Evolutionary conservation across 2,113 vertebrate genomes (phyloP).

Genomic region (Trinectes maculatus): DNA sequence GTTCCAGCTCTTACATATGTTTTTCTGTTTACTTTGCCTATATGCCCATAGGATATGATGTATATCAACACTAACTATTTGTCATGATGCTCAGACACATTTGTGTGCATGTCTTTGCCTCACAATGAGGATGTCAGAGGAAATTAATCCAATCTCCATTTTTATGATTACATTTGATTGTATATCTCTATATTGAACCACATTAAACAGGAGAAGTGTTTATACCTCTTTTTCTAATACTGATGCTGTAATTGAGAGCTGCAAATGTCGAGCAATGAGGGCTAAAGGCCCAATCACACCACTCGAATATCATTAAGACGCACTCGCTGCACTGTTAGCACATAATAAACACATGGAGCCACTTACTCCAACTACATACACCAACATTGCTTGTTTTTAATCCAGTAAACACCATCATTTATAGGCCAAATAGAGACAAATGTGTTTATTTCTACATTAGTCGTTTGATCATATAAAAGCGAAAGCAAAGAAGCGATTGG

Average conservation of each 20-base stretch:
- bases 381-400: slow-evolving; percentile 3
- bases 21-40: too few species aligned
- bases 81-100: too few species aligned
- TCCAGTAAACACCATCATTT: not conserved
- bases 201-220: too few species aligned
- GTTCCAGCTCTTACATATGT: too few species aligned
- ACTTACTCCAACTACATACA: not conserved
- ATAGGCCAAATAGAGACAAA: not conserved
- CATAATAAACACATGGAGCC: slow-evolving; percentile 9
- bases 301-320: slow-evolving; percentile 43
- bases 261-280: slow-evolving; percentile 23
- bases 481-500: too few species aligned
- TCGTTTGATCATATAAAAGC: slow-evolving; percentile 4
- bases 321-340: slow-evolving; percentile 18
- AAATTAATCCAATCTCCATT: too few species aligned
- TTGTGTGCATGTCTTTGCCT: too few species aligned
- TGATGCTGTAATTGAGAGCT: slow-evolving; percentile 19
- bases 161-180: too few species aligned
- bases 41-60: too few species aligned
- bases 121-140: too few species aligned
- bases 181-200: too few species aligned
- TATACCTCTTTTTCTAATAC: slow-evolving; percentile 7
- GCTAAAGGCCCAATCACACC: slow-evolving; percentile 39
- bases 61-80: too few species aligned
- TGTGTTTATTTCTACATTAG: not conserved